Evolutionary conservation across 2,888 invertebrate genomes (phyloP).

Genomic region (Ormyrus pomaceus): DNA sequence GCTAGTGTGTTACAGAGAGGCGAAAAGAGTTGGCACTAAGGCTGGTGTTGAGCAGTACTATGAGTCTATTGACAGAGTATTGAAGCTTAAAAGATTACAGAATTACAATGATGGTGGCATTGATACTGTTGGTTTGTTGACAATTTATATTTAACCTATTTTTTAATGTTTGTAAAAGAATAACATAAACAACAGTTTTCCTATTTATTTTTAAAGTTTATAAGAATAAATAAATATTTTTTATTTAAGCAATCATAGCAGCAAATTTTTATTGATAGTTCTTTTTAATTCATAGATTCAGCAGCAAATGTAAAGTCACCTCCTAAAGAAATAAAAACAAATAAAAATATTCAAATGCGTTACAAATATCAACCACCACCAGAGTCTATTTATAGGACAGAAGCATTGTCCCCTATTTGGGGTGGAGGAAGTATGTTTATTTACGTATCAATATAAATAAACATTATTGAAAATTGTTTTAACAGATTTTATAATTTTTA

Average conservation of each 20-base stretch:
- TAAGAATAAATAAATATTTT: not conserved
- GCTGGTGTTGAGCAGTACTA: slow-evolving; percentile 73
- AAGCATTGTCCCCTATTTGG: slow-evolving; percentile 72
- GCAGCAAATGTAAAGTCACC: slow-evolving; percentile 68
- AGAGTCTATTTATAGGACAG: slow-evolving; percentile 67
- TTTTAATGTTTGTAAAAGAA: not conserved
- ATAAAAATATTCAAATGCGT: slow-evolving; percentile 71
- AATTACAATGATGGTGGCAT: slow-evolving; percentile 62
- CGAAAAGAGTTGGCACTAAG: slow-evolving; percentile 69
- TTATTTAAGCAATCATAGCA: not conserved
- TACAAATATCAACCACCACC: slow-evolving; percentile 69
- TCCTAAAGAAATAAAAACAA: slow-evolving; percentile 72
- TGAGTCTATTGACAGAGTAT: slow-evolving; percentile 71
- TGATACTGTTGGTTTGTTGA: slow-evolving; percentile 71
- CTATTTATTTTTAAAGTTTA: not conserved
- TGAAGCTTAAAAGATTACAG: slow-evolving; percentile 65
- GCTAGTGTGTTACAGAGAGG: slow-evolving; percentile 72
- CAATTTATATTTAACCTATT: not conserved
- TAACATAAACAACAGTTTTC: not conserved
- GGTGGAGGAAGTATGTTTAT: slow-evolving; percentile 64
- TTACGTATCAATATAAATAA: not conserved
- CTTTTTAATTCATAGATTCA: slow-evolving; percentile 63
- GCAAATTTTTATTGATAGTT: not conserved
- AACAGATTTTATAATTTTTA: slow-evolving; percentile 39
- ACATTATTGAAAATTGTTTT: slow-evolving; percentile 14